Conservation (phyloP, 2,888 invertebrate genomes). For the Heteropelma amictum region DNA sequence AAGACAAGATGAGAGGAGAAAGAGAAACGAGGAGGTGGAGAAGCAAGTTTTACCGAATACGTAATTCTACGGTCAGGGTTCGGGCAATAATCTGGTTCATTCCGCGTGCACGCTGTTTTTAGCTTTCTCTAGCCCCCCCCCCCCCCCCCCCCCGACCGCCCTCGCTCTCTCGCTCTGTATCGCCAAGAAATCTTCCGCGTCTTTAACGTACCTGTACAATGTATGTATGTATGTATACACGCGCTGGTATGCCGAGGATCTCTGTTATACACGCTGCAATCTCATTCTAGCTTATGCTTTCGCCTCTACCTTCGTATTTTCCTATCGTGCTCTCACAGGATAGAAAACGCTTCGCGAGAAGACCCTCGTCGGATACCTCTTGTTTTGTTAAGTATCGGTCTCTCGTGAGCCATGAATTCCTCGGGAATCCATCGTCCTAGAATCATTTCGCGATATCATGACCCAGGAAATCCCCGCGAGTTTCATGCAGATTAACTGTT, state of each 20-base stretch:
- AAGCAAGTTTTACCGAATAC: conserved; percentile 71
- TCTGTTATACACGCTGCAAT: conserved; percentile 53
- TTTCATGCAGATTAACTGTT: conserved; percentile 11
- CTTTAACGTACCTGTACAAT: conserved; percentile 28
- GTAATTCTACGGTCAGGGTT: conserved; percentile 74
- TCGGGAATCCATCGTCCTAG: conserved; percentile 39
- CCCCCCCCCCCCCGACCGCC: conserved; percentile 14
- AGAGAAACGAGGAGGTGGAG: conserved; percentile 13
- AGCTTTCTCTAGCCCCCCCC: conserved; percentile 17
- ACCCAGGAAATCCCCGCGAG: conserved; percentile 36
- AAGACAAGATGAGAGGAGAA: conserved; percentile 37
- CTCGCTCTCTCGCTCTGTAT: conserved; percentile 31
- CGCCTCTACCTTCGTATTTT: conserved; percentile 31
- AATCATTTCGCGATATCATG: conserved; percentile 42
- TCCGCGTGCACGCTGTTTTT: conserved; percentile 56
- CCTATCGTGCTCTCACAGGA: conserved; percentile 23
- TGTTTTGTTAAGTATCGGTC: conserved; percentile 30
- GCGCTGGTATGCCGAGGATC: conserved; percentile 38
- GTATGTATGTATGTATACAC: too few relatives aligned
- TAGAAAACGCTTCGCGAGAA: conserved; percentile 33
- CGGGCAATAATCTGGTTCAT: conserved; percentile 75
- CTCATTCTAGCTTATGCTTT: conserved; percentile 49
- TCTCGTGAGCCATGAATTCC: conserved; percentile 27
- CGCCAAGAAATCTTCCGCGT: conserved; percentile 57
- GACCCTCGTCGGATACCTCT: conserved; percentile 22